Evolutionary conservation across 2,888 invertebrate species (phyloP).

Genomic region (Phortica magna): DNA sequence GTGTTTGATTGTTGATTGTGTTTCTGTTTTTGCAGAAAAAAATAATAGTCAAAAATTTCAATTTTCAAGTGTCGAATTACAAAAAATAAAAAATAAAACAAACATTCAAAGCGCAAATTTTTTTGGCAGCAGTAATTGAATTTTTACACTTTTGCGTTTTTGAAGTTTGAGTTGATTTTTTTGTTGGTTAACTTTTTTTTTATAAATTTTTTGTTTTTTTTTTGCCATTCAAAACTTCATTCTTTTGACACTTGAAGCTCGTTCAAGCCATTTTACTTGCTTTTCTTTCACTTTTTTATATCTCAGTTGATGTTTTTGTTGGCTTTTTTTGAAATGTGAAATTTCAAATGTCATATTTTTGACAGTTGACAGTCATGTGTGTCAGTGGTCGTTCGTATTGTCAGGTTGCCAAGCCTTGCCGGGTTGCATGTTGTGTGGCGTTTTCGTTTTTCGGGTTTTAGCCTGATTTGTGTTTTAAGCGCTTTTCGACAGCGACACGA

Average conservation of each 20-base stretch:
- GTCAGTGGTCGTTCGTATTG: not conserved
- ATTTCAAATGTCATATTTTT: slow-evolving; percentile 73
- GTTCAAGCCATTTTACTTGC: slow-evolving; percentile 48
- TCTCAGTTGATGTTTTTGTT: slow-evolving; percentile 54
- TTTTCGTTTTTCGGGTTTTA: not conserved
- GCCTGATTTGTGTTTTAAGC: not conserved
- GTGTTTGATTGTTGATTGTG: slow-evolving; percentile 31
- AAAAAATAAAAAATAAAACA: slow-evolving; percentile 40
- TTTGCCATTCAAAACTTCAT: slow-evolving; percentile 21
- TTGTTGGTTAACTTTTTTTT: not conserved
- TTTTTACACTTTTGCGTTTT: slow-evolving; percentile 16
- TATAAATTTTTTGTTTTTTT: not conserved
- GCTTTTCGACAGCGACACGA: not conserved
- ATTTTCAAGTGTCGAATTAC: slow-evolving; percentile 47
- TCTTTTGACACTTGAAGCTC: slow-evolving; percentile 20
- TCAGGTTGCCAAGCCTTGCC: not conserved
- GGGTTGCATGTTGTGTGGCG: not conserved
- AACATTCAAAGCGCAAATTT: slow-evolving; percentile 38
- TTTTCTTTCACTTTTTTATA: slow-evolving; percentile 39
- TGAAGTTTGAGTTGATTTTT: not conserved
- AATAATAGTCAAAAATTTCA: slow-evolving; percentile 54
- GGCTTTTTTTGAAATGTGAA: slow-evolving; percentile 68
- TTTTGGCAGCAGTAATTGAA: slow-evolving; percentile 72
- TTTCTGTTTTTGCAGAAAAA: not conserved
- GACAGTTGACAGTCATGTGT: slow-evolving; percentile 65